A percentile compares a stretch with the other conserved stretches of the same genome.
These are phyloP conservation scores for Delia radicum DNA, from an alignment of 1,140 invertebrate species.

Conservation along the genomic window DNA sequence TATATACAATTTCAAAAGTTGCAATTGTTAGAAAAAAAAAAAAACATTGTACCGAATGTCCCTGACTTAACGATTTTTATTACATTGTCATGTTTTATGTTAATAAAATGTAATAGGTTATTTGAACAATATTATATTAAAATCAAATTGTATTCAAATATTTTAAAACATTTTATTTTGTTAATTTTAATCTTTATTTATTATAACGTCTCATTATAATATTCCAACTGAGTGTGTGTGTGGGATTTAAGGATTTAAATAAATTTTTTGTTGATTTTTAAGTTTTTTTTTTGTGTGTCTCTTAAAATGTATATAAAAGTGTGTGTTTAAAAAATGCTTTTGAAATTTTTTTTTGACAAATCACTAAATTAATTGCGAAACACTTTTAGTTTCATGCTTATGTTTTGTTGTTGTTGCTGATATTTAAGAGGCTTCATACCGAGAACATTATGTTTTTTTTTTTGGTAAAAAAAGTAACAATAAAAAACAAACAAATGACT, in stretches of 20 bases:
- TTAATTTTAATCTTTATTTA: constrained; percentile 5
- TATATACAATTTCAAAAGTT: neutral
- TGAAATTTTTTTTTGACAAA: constrained; percentile 25
- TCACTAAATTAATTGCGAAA: constrained; percentile 27
- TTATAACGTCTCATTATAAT: neutral
- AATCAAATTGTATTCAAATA: neutral
- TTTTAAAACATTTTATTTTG: neutral
- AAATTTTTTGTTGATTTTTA: neutral
- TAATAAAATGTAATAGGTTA: neutral
- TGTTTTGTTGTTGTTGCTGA: constrained; percentile 3
- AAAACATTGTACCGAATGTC: neutral
- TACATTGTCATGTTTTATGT: neutral
- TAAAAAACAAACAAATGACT: neutral
- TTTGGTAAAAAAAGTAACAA: neutral
- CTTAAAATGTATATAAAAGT: neutral
- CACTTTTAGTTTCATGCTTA: constrained; percentile 18
- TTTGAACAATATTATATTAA: neutral
- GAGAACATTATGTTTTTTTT: constrained; percentile 8
- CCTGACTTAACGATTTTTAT: neutral
- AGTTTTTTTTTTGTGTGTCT: neutral
- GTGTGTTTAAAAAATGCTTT: neutral
- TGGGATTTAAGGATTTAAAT: constrained; percentile 4
- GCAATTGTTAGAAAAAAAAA: neutral
- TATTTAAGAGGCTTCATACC: constrained; percentile 9
- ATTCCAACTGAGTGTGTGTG: neutral